Evolutionary conservation across 2,888 invertebrate genomes (phyloP).

Genomic region (Xestia rhomboidea): DNA sequence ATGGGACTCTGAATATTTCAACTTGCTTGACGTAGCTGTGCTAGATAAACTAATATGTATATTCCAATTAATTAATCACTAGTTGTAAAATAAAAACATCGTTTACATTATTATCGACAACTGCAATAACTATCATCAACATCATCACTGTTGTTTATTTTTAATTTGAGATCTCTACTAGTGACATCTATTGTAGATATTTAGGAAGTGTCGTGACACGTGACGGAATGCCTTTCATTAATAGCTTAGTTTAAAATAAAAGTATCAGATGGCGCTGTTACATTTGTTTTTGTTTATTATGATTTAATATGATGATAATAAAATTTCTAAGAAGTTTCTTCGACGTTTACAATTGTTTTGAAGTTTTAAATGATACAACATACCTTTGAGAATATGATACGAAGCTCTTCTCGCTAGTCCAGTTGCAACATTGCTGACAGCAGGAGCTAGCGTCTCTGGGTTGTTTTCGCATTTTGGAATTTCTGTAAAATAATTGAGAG

Average conservation of each 20-base stretch:
- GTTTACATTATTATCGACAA: slow-evolving; percentile 36
- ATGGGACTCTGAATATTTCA: background rate
- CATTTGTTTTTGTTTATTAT: background rate
- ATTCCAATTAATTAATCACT: background rate
- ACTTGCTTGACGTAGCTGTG: background rate
- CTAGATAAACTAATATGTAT: background rate
- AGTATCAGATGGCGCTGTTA: slow-evolving; percentile 33
- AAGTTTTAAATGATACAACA: background rate
- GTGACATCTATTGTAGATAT: slow-evolving; percentile 43
- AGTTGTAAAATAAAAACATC: slow-evolving; percentile 17
- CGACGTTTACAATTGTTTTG: background rate
- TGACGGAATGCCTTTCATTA: background rate
- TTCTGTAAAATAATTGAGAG: background rate
- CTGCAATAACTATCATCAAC: slow-evolving; percentile 14
- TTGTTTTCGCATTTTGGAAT: background rate
- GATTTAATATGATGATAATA: background rate
- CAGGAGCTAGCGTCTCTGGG: background rate
- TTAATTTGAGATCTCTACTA: background rate
- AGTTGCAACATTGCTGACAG: background rate
- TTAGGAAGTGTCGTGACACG: background rate
- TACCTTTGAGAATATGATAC: background rate
- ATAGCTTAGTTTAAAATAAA: background rate
- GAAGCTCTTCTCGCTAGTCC: background rate
- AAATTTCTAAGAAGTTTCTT: background rate
- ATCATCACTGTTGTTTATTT: background rate